Evolutionary conservation across 2,113 vertebrate genomes (phyloP).

Genomic region (Spermophilus dauricus): DNA sequence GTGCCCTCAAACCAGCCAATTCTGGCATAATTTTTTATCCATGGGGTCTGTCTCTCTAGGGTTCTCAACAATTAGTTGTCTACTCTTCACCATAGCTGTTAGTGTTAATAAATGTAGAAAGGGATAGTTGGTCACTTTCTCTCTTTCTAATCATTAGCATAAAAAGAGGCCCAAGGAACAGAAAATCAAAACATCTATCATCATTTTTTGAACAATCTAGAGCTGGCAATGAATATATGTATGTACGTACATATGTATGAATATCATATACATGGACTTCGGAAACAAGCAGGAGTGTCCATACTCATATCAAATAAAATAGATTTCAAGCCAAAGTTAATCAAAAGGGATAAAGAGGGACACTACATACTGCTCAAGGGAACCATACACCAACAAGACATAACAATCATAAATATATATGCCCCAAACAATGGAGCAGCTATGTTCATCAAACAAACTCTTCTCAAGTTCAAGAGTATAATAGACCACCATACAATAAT

Average conservation of each 20-base stretch:
- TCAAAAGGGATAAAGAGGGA: no score
- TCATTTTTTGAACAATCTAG: not conserved
- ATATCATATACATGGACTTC: not conserved
- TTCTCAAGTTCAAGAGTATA: no score
- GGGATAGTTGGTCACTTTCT: not conserved
- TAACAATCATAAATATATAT: no score
- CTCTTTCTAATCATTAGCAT: not conserved
- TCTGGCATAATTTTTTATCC: not conserved
- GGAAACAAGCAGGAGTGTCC: no score
- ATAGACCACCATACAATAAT: no score
- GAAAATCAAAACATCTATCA: not conserved
- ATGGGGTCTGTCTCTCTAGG: not conserved
- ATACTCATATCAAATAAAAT: no score
- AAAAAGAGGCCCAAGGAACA: not conserved
- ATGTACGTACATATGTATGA: not conserved
- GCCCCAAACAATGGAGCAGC: no score
- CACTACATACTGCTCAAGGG: no score
- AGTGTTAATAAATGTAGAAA: not conserved
- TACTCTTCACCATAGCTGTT: not conserved
- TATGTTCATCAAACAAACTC: no score
- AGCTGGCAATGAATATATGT: not conserved
- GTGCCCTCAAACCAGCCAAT: not conserved
- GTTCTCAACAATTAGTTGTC: not conserved
- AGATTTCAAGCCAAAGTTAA: no score
- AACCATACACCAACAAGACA: no score